These are phyloP conservation scores for Ficedula albicollis DNA, from an alignment of 2,797 vertebrate species.

Conservation along the genomic window DNA sequence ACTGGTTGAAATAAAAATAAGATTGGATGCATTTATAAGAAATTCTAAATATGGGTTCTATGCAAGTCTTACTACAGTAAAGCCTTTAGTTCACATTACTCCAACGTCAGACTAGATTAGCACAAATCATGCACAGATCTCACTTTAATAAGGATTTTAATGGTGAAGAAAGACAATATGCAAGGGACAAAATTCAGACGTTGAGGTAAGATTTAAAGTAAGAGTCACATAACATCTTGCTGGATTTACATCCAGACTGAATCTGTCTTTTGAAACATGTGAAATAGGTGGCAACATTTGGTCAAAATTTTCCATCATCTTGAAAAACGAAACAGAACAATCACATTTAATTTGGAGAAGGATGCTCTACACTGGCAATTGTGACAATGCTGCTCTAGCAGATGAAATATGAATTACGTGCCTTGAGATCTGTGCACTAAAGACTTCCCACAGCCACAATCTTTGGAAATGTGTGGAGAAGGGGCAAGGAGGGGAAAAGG, in stretches of 20 bases:
- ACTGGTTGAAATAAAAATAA: not conserved
- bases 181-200: not conserved
- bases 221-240: not conserved
- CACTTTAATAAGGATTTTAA: not conserved
- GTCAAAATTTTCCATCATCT: not conserved
- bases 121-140: not conserved
- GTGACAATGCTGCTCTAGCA: not conserved
- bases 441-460: not conserved
- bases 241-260: not conserved
- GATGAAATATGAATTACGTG: constrained; percentile 1
- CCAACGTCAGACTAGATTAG: accelerated
- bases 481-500: not conserved
- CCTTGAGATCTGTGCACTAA: not conserved
- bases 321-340: not conserved
- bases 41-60: not conserved
- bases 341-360: not conserved
- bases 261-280: not conserved
- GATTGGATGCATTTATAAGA: not conserved
- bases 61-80: not conserved
- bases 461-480: not conserved
- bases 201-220: not conserved
- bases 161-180: not conserved
- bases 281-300: not conserved
- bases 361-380: not conserved
- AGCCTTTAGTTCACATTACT: not conserved